Base-by-base conservation (phyloP, 2,888 invertebrate species). In the Cheilosia variabilis region DNA sequence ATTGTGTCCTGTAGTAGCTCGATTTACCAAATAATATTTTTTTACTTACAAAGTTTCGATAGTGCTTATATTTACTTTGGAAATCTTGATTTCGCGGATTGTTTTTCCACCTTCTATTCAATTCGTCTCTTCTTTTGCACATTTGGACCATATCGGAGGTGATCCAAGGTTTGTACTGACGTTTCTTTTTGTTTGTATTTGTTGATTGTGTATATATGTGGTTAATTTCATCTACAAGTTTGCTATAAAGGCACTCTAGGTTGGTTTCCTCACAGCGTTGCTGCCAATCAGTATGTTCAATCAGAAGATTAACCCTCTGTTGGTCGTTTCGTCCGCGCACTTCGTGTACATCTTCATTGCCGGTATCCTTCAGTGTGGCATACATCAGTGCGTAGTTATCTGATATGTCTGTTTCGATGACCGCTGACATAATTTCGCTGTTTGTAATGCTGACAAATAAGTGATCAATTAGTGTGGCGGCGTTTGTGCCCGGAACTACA, bases 81-180 rank as follows among this genome's bases (percentile, higher is more conserved):
- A 55, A 34, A 19, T 34, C 37, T 37, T 27, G 15, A n/a, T 27
- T 53, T 24, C 13, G 24, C 10, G 75, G 41, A 55, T 27, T 66
- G 19, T 73, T 73, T 47, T 65, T 63, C 55, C 65, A 63, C 37
- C 17, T 66, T 19, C 53, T 55, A 45, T 57, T 57, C 27, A 69
- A 34, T 22, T 57, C 69, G 24, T 63, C 62, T 15, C 53, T 52
- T 62, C 45, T 41, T 34, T 41, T 63, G 15, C 27, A 34, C 45
- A 45, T 62, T 65, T 13, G 19, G 4, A 41, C 22, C 55, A 65
- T 55, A 45, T 47, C 31, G 17, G 24, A 9, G 7, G 17, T 55
- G 15, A 63, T 62, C 57, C 45, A 57, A 13, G 52, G 63, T 17
- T 79, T 52, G 13, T 55, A 24, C 41, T 72, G 31, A 3, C 41